Evolutionary conservation across 2,888 invertebrate genomes (phyloP).

Genomic region (Rhimphoctona megacephalus): DNA sequence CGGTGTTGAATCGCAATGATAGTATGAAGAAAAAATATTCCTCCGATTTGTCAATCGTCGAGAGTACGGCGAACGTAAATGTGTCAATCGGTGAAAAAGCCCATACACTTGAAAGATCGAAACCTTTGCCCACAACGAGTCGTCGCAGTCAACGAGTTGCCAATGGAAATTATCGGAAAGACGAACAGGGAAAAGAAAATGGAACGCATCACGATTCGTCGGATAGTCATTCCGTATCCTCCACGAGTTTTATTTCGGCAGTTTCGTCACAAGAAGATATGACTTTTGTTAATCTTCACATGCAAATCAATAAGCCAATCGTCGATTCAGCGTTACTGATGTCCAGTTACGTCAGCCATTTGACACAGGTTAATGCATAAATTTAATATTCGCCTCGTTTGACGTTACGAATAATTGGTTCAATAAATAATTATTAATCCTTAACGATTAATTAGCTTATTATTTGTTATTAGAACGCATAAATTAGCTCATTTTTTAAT

Average conservation of each 20-base stretch:
- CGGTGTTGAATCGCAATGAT: conserved; percentile 83
- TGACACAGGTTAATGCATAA: conserved; percentile 90
- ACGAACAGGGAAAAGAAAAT: conserved; percentile 71
- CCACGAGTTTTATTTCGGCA: conserved; percentile 95
- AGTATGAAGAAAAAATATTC: conserved; percentile 86
- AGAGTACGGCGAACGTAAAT: conserved; percentile 78
- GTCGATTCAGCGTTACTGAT: conserved; percentile 97
- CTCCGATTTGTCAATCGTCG: conserved; percentile 87
- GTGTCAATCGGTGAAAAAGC: conserved; percentile 79
- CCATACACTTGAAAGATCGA: conserved; percentile 81
- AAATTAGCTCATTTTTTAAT: neutral
- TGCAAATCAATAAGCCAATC: conserved; percentile 96
- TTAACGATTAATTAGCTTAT: neutral
- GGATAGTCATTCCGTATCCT: conserved; percentile 92
- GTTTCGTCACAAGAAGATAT: conserved; percentile 97
- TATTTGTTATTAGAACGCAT: too few relatives aligned
- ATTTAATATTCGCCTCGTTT: neutral
- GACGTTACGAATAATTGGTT: neutral
- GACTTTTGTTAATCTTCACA: conserved; percentile 96
- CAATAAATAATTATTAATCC: neutral
- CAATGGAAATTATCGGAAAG: conserved; percentile 72
- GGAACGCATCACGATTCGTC: conserved; percentile 86
- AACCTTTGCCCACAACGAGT: conserved; percentile 73
- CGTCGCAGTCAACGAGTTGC: conserved; percentile 76
- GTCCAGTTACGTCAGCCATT: conserved; percentile 96